These are phyloP conservation scores for Triops longicaudatus DNA, from an alignment of 1,140 invertebrate species.

Conservation along the genomic window DNA sequence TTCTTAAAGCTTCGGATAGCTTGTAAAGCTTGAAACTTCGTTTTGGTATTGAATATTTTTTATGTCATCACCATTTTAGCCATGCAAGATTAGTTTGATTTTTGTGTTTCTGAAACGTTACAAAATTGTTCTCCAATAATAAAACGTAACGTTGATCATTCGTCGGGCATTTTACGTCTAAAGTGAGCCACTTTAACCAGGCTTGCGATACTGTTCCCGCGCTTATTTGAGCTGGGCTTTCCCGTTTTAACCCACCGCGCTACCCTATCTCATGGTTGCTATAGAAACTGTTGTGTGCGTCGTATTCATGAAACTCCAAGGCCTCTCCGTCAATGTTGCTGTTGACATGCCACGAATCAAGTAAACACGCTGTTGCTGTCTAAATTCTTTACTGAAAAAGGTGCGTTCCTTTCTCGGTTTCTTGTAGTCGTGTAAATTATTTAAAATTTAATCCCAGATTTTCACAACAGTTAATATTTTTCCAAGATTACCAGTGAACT, in stretches of 20 bases:
- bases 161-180: too few relatives aligned
- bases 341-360: slow-evolving; percentile 5
- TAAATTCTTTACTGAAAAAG: background rate
- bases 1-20: too few relatives aligned
- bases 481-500: background rate
- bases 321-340: background rate
- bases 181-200: too few relatives aligned
- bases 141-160: too few relatives aligned
- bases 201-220: too few relatives aligned
- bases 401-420: background rate
- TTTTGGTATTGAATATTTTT: too few relatives aligned
- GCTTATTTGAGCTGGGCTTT: background rate
- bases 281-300: background rate
- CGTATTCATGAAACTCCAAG: background rate
- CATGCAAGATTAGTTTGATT: too few relatives aligned
- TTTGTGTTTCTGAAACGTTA: too few relatives aligned
- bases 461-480: background rate
- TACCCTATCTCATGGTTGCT: background rate
- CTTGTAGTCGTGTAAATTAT: background rate
- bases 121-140: too few relatives aligned
- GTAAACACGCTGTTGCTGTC: slow-evolving; percentile 10
- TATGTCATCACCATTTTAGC: too few relatives aligned
- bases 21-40: too few relatives aligned
- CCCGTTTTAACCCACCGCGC: background rate
- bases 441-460: background rate